phyloP scores from a whole-genome alignment of 2,888 invertebrate genomes.

The Cordilura impudica region DNA sequence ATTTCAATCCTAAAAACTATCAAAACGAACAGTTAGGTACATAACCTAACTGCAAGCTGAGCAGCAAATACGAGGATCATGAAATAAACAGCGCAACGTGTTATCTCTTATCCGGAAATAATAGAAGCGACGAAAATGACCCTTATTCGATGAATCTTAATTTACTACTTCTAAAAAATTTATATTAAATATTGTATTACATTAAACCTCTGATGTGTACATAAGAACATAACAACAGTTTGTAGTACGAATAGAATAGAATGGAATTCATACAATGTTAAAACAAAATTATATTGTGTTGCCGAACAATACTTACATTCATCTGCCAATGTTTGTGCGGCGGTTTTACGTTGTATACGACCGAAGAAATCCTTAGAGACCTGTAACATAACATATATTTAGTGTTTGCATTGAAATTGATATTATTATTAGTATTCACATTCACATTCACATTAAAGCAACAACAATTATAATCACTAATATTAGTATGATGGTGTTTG shows the following conservation, averaged over 20 bases:
- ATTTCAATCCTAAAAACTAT: too few species aligned
- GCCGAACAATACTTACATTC: constrained; percentile 70
- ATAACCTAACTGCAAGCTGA: too few species aligned
- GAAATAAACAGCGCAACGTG: too few species aligned
- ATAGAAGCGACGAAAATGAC: too few species aligned
- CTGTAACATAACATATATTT: constrained; percentile 74
- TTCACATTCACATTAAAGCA: constrained; percentile 47
- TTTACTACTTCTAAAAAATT: too few species aligned
- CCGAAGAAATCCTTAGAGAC: constrained; percentile 83
- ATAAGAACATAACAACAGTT: constrained; percentile 33
- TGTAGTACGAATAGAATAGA: constrained; percentile 22
- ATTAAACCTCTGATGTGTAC: neutral
- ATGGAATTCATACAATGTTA: constrained; percentile 39
- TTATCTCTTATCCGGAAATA: too few species aligned
- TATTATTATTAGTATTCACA: constrained; percentile 50
- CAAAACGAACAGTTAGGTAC: too few species aligned
- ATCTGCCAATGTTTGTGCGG: constrained; percentile 65
- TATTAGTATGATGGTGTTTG: constrained; percentile 21
- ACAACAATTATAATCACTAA: constrained; percentile 3
- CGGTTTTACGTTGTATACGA: constrained; percentile 78
- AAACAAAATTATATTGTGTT: constrained; percentile 19
- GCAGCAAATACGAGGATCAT: too few species aligned
- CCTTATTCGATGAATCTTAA: too few species aligned
- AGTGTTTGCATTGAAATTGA: constrained; percentile 53
- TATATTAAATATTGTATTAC: too few species aligned